Conservation (phyloP, 2,113 vertebrate genomes). For the Ranitomeya variabilis region DNA sequence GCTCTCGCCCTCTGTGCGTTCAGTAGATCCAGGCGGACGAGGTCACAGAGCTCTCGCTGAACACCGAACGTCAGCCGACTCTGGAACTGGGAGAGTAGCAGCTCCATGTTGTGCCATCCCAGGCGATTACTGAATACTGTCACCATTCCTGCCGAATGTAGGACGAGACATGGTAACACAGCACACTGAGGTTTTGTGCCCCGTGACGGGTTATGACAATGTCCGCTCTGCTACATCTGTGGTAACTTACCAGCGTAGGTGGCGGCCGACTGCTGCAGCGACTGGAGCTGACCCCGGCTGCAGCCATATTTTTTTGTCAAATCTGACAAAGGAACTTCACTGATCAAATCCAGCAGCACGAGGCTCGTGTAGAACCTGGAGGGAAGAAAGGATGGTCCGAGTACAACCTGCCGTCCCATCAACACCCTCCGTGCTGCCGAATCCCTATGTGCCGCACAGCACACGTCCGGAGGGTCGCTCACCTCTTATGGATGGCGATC, state of each 20-base stretch:
- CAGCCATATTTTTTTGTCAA: constrained; percentile 91
- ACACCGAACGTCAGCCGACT: constrained; percentile 92
- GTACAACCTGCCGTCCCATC: too few species aligned
- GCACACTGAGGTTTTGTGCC: background rate
- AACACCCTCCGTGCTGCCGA: too few species aligned
- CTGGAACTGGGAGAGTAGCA: constrained; percentile 96
- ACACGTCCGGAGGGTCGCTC: background rate
- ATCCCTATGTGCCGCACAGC: background rate
- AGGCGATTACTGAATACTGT: constrained; percentile 92
- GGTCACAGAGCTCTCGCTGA: constrained; percentile 92
- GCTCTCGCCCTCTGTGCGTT: constrained; percentile 86
- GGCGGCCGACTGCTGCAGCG: constrained; percentile 94
- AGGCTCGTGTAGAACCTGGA: constrained; percentile 95
- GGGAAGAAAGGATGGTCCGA: background rate
- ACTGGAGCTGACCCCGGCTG: constrained; percentile 95
- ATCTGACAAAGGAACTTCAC: constrained; percentile 83
- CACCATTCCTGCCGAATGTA: constrained; percentile 82
- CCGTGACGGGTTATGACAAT: background rate
- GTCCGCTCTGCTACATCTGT: background rate
- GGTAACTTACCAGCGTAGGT: constrained; percentile 85
- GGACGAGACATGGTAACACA: background rate
- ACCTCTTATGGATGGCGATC: constrained; percentile 96
- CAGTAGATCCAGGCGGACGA: constrained; percentile 88
- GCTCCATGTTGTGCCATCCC: constrained; percentile 95
- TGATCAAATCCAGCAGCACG: constrained; percentile 91